Base-by-base conservation (phyloP, 2,888 invertebrate genomes). In the Melikaiella ostensackeni region DNA sequence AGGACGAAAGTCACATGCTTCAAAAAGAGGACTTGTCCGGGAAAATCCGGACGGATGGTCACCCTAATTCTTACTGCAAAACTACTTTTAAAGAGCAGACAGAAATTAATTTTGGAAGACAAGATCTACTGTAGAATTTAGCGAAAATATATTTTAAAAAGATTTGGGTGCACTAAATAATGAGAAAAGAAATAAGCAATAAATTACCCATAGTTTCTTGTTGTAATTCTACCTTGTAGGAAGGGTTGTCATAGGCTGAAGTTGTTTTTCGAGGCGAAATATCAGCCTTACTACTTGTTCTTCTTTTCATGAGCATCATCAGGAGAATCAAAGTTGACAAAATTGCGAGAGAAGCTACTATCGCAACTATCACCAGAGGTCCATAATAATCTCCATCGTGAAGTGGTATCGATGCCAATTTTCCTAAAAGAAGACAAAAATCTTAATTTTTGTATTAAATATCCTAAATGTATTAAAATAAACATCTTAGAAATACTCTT, bases 191-290 rank as follows among this genome's bases (percentile, higher is more conserved):
- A 77, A 84, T 81, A 85, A 87, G 83, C 80, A 85, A 82, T 85
- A 81, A 89, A 90, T 92, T 93, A 97, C 97, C 96, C 96, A 97
- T 97, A 88, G 97, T 97, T 93, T 97, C 97, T 93, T 97, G 97
- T 92, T 97, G 97, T 91, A 97, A 95, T 92, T 97, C 97, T 91
- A 97, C 96, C 94, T 98, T 98, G 93, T 97, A 98, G 87, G 97
- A 97, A 64, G 97, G 97, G 92, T 97, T 98, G 92, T 98, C 97
- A 89, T 97, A 97, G 63, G 97, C 96, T n/a, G 97, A 96, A 74
- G 97, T 96, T 84, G 94, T 95, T 89, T 97, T 96, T 83, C 96
- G 94, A 70, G 97, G 94, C 84, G 97, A 97, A 88, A 97, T 97
- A 81, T 97, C 95, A 88, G 95, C 94, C 90, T 95, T 95, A 89